These are phyloP conservation scores for Brotula barbata DNA, from an alignment of 2,797 vertebrate species.

Conservation along the genomic window DNA sequence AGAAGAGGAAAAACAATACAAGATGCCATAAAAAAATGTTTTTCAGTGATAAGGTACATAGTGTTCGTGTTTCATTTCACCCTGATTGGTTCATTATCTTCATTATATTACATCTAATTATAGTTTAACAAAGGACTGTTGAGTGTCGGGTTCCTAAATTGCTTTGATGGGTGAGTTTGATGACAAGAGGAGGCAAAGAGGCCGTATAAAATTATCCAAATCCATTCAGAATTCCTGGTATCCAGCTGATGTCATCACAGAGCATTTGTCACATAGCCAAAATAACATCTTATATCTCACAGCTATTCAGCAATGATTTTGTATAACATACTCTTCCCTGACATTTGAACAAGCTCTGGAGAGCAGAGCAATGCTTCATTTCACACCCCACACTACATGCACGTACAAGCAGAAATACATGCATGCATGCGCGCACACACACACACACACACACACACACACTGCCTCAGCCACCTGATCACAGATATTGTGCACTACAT, in stretches of 20 bases:
- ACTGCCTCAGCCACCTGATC: constrained; percentile 60
- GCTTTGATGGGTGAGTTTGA: neutral
- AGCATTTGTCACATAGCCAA: constrained; percentile 31
- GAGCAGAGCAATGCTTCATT: constrained; percentile 63
- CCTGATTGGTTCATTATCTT: neutral
- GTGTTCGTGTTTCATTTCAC: neutral
- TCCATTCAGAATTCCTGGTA: constrained; percentile 21
- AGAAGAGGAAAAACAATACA: constrained; percentile 15
- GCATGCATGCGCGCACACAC: constrained; percentile 22
- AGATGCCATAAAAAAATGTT: no score
- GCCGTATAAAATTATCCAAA: constrained; percentile 26
- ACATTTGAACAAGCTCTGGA: constrained; percentile 65
- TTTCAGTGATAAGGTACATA: no score
- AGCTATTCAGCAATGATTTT: constrained; percentile 31
- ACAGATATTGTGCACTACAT: constrained; percentile 73
- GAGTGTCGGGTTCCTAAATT: constrained; percentile 8
- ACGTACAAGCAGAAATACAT: constrained; percentile 31
- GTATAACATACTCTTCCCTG: constrained; percentile 50
- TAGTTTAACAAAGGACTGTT: neutral
- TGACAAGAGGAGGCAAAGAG: constrained; percentile 9
- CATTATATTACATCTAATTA: constrained; percentile 7
- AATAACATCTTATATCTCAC: constrained; percentile 41
- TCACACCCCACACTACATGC: constrained; percentile 55
- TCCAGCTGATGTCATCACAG: constrained; percentile 15
- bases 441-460: constrained; percentile 52